Evolutionary conservation across 2,888 invertebrate species (phyloP), one percentile per base, ranked within the genome.

Genomic region (Andricus quercusramuli): DNA sequence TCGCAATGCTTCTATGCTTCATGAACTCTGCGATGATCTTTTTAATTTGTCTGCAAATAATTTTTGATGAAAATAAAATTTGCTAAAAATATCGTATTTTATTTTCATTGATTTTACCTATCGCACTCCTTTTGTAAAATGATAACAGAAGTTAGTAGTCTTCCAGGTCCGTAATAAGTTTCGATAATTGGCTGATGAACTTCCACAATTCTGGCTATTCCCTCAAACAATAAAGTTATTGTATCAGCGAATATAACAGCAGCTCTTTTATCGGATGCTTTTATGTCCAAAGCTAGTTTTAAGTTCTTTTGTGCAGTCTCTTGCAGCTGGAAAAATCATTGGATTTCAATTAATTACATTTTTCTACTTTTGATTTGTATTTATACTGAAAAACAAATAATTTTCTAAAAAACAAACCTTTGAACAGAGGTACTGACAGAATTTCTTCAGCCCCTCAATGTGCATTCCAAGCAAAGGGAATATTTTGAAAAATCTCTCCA

Each of bases 401-500:
- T 13, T 15, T 47, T 47, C 17, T 62, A 17, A 17, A 17, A 17
- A 62, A 17, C 62, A 62, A 13, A 96, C 96, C 94, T 97, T 98
- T 15, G 95, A 94, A 84, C 97, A 96, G 15, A 99, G 94, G 92
- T 98, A 99, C 68, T 95, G 95, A 47, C 98, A 97, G 90, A 99
- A 98, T 88, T 97, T 96, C 81, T 95, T 95, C 20, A 99, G 95
- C 0, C 99, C 99, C 87, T 97, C 97, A 64, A 96, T 95, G 83
- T 99, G 97, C 93, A 97, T 96, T 25, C 98, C 98, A 13, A 99
- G 94, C 82, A 99, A 94, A 0, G 99, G 99, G 93, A 99, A 99
- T 89, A 99, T 96, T 93, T 99, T 99, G 93, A 99, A 99, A 91
- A 99, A 97, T 79, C 99, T 94, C 91, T 99, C 98, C 25, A 99